A percentile compares a stretch with the other conserved stretches of the same genome.
These are phyloP conservation scores for Monomorium pharaonis DNA, from an alignment of 1,140 invertebrate genomes.

Conservation along the genomic window DNA sequence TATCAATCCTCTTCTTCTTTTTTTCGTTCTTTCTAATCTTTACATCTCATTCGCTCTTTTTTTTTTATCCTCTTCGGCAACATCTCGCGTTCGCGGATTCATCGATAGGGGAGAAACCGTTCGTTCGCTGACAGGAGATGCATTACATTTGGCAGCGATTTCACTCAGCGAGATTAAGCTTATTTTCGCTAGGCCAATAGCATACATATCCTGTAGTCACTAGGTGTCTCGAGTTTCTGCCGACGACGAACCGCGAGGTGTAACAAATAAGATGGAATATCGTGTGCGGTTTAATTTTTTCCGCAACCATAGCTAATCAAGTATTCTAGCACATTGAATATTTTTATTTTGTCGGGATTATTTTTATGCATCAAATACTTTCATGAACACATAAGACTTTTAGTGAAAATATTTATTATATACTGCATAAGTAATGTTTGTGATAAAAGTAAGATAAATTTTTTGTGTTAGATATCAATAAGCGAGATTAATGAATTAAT, in stretches of 20 bases:
- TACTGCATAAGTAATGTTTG: background rate
- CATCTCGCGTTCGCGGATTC: slow-evolving; percentile 64
- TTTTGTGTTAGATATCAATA: background rate
- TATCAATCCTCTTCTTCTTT: background rate
- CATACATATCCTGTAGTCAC: slow-evolving; percentile 8
- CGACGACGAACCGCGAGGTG: background rate
- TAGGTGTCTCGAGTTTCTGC: background rate
- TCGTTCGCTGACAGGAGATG: slow-evolving; percentile 61
- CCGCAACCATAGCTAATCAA: background rate
- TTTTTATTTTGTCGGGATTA: background rate
- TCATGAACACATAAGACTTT: background rate
- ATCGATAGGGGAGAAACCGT: slow-evolving; percentile 66
- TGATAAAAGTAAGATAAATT: background rate
- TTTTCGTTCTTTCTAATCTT: slow-evolving; percentile 27
- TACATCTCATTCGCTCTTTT: slow-evolving; percentile 24
- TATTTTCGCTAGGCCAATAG: slow-evolving; percentile 78
- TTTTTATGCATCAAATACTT: background rate
- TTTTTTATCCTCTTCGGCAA: slow-evolving; percentile 19
- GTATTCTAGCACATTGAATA: background rate
- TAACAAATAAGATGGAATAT: background rate
- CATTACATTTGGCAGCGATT: slow-evolving; percentile 80
- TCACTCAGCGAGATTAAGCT: slow-evolving; percentile 84
- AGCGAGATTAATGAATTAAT: background rate
- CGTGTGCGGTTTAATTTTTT: background rate
- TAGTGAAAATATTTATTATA: background rate